Evolutionary conservation across 2,113 vertebrate genomes (phyloP).

Genomic region (Petroica traversi): DNA sequence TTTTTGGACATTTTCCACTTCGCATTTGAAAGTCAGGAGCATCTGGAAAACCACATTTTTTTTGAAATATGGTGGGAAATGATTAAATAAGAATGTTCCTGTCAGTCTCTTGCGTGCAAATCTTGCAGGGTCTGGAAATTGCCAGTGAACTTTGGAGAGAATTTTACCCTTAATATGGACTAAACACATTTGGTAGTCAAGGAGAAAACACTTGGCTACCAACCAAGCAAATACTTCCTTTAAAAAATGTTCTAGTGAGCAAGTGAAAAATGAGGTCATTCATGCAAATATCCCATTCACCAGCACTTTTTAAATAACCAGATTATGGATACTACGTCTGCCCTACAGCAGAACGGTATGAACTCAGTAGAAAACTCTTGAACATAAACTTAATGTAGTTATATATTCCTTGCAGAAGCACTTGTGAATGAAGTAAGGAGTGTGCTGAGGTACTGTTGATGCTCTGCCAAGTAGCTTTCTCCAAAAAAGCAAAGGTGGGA

Average conservation of each 20-base stretch:
- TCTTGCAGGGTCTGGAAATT: slow-evolving; percentile 3
- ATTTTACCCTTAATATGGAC: slow-evolving; percentile 16
- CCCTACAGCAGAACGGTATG: neutral
- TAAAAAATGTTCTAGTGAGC: neutral
- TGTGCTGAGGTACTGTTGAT: neutral
- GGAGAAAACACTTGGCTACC: slow-evolving; percentile 49
- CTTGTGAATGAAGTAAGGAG: neutral
- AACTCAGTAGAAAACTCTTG: neutral
- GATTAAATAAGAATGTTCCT: slow-evolving; percentile 33
- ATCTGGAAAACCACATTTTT: neutral
- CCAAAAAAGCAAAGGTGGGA: neutral
- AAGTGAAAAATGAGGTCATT: neutral
- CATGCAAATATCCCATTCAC: neutral
- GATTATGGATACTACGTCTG: neutral
- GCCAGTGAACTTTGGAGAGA: neutral
- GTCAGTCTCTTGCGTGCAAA: neutral
- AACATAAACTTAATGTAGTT: neutral
- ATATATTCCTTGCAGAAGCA: neutral
- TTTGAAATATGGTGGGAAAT: neutral
- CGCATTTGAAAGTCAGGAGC: neutral
- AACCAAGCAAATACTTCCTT: slow-evolving; percentile 40
- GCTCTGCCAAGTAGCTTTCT: neutral
- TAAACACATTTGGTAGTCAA: slow-evolving; percentile 39
- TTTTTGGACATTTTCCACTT: slow-evolving; percentile 36
- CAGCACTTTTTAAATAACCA: neutral